A percentile compares a stretch with the other conserved stretches of the same genome.
phyloP scores from a whole-genome alignment of 2,113 vertebrate species.

The Piaya cayana region DNA sequence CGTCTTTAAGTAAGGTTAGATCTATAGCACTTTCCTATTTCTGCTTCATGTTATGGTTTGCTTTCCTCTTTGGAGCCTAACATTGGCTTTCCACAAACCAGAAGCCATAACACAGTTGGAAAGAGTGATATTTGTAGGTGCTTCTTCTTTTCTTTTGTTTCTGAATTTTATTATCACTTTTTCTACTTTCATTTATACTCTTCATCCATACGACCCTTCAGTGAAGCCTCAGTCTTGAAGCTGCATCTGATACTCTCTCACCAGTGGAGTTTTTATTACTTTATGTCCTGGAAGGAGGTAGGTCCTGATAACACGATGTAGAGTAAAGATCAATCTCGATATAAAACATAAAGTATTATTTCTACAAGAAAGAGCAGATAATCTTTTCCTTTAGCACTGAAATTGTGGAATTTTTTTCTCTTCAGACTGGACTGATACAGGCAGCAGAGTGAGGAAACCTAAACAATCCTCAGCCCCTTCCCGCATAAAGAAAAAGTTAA shows the following conservation, averaged over 20 bases:
- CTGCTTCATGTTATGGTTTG: too few species aligned
- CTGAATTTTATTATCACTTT: too few species aligned
- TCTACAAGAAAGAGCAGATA: not conserved
- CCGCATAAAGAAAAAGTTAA: not conserved
- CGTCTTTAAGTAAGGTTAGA: too few species aligned
- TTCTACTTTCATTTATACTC: not conserved
- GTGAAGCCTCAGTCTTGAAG: not conserved
- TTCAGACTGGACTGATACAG: not conserved
- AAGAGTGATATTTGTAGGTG: too few species aligned
- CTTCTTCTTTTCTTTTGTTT: too few species aligned
- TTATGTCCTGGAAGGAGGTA: not conserved
- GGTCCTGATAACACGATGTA: not conserved
- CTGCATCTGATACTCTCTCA: not conserved
- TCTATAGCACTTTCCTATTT: too few species aligned
- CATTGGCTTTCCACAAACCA: too few species aligned
- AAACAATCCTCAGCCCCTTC: not conserved
- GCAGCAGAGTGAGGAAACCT: not conserved
- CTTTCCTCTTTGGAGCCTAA: too few species aligned
- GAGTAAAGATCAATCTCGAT: not conserved
- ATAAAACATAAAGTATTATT: not conserved
- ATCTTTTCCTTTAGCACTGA: not conserved
- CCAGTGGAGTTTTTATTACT: not conserved
- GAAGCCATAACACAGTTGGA: too few species aligned
- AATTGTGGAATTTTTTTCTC: not conserved
- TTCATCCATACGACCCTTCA: not conserved